Percentiles rank a stretch among this genome's conserved stretches.
These are phyloP conservation scores for Ambastaia sidthimunki DNA, from an alignment of 2,797 vertebrate species.

Conservation along the genomic window DNA sequence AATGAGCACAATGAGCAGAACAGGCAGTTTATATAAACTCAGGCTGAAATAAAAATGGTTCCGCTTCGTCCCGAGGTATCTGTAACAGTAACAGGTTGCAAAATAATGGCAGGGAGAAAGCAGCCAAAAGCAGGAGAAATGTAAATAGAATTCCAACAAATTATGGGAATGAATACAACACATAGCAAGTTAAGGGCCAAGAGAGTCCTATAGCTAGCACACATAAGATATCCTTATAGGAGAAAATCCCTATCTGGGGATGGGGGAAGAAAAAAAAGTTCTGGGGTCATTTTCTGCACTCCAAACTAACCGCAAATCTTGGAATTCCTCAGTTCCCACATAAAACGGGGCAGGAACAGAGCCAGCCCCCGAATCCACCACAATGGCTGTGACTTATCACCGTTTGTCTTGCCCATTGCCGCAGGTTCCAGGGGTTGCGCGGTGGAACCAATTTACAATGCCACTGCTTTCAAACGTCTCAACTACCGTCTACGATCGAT, in stretches of 20 bases:
- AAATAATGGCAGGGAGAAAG: slow-evolving; percentile 54
- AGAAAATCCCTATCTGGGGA: slow-evolving; percentile 55
- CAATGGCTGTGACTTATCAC: slow-evolving; percentile 70
- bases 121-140: slow-evolving; percentile 51
- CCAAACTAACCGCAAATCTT: slow-evolving; percentile 65
- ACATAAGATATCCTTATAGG: slow-evolving; percentile 53
- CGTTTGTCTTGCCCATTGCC: slow-evolving; percentile 65
- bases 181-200: slow-evolving; percentile 25
- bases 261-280: slow-evolving; percentile 33
- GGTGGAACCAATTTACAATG: slow-evolving; percentile 64
- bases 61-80: slow-evolving; percentile 32
- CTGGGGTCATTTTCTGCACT: slow-evolving; percentile 57
- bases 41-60: slow-evolving; percentile 49
- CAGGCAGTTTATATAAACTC: slow-evolving; percentile 53
- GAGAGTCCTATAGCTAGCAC: slow-evolving; percentile 51
- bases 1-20: slow-evolving; percentile 42
- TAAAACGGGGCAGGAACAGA: slow-evolving; percentile 64
- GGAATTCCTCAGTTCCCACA: slow-evolving; percentile 66
- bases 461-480: slow-evolving; percentile 55
- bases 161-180: slow-evolving; percentile 24
- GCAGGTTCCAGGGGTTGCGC: slow-evolving; percentile 57
- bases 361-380: slow-evolving; percentile 66
- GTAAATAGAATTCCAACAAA: slow-evolving; percentile 38
- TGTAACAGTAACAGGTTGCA: slow-evolving; percentile 54
- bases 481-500: slow-evolving; percentile 45